Evolutionary conservation across 1,140 invertebrate genomes (phyloP).

Genomic region (Wasmannia auropunctata): DNA sequence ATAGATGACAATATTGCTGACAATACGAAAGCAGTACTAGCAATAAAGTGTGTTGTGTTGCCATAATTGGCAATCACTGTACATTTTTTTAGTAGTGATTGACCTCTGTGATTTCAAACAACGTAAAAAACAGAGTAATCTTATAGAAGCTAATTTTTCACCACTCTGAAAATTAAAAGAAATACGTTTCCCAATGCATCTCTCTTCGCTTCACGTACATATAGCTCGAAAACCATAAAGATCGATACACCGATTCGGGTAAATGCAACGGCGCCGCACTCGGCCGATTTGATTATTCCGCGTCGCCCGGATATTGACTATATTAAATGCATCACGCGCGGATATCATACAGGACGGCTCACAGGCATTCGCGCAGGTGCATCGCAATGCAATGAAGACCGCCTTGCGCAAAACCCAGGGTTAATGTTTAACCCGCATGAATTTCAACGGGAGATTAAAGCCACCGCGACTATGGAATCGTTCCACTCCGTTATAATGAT

Average conservation of each 20-base stretch:
- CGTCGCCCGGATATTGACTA: conserved; percentile 15
- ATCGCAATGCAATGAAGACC: conserved; percentile 10
- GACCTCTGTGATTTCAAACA: too few species aligned
- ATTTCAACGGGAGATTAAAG: conserved; percentile 51
- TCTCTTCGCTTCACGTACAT: neutral
- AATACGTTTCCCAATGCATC: neutral
- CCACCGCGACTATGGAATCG: conserved; percentile 25
- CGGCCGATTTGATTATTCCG: conserved; percentile 22
- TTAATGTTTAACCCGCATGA: conserved; percentile 42
- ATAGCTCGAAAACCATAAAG: neutral
- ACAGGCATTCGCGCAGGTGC: conserved; percentile 6
- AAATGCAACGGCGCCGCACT: neutral
- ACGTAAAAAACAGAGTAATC: too few species aligned
- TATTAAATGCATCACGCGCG: conserved; percentile 23
- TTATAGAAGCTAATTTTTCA: neutral
- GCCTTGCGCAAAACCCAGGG: conserved; percentile 35
- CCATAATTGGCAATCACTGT: too few species aligned
- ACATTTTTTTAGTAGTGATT: too few species aligned
- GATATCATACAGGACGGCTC: conserved; percentile 1
- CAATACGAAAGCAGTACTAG: too few species aligned
- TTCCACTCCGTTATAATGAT: conserved; percentile 37
- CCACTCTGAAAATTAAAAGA: neutral
- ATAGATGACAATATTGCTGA: too few species aligned
- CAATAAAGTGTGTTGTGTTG: too few species aligned
- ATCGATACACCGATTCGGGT: neutral